These are phyloP conservation scores for Goniozus legneri DNA, from an alignment of 1,140 invertebrate species.

Conservation along the genomic window DNA sequence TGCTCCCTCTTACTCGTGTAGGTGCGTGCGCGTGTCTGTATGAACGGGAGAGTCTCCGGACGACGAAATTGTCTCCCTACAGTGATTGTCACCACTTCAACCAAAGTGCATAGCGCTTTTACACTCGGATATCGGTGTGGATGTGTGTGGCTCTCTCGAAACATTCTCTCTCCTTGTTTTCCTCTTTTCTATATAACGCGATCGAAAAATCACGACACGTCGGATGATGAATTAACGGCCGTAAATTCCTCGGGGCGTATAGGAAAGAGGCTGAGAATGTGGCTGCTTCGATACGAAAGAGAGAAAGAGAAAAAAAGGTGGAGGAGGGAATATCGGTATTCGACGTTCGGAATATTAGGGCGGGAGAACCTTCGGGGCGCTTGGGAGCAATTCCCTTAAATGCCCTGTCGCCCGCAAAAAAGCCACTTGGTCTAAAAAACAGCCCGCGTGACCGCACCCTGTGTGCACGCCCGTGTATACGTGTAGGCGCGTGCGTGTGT, in stretches of 20 bases:
- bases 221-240: no score
- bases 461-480: conserved; percentile 15
- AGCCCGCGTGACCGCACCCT: conserved; percentile 23
- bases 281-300: background rate
- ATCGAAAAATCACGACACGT: no score
- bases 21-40: no score
- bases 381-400: conserved; percentile 52
- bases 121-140: no score
- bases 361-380: conserved; percentile 23
- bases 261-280: background rate
- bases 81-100: conserved; percentile 35
- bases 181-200: no score
- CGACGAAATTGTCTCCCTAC: no score
- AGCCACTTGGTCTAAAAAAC: conserved; percentile 50
- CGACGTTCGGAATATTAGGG: background rate
- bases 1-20: no score
- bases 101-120: conserved; percentile 31
- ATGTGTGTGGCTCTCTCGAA: no score
- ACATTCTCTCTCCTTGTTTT: conserved; percentile 14
- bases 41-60: no score
- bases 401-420: conserved; percentile 49
- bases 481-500: conserved; percentile 18
- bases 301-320: no score
- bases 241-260: no score
- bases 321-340: background rate